Percentiles rank a stretch among this genome's conserved stretches.
These are phyloP conservation scores for Sinopyrophorus schimmeli DNA, from an alignment of 2,888 invertebrate genomes.

Conservation along the genomic window DNA sequence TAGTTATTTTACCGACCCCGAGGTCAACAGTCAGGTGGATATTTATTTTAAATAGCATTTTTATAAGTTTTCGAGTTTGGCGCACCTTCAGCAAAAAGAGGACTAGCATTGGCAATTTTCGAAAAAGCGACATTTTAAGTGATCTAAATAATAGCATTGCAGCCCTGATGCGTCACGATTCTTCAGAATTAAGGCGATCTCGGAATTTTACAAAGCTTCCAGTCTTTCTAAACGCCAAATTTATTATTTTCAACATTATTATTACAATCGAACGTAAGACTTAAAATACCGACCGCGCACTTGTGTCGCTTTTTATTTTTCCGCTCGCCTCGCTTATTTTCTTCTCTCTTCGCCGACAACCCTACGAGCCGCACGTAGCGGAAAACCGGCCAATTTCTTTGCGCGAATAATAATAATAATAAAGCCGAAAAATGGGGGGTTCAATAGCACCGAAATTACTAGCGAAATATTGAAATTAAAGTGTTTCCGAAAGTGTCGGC, in stretches of 20 bases:
- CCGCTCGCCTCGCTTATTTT: too few relatives aligned
- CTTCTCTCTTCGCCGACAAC: too few relatives aligned
- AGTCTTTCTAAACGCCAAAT: conserved; percentile 22
- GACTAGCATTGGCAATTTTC: conserved; percentile 21
- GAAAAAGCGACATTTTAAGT: conserved; percentile 14
- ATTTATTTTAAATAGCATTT: conserved; percentile 16
- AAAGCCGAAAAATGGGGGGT: conserved; percentile 22
- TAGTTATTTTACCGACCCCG: conserved; percentile 21
- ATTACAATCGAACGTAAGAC: conserved; percentile 16
- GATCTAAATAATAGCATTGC: conserved; percentile 14
- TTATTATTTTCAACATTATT: conserved; percentile 15
- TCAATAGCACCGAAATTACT: conserved; percentile 36
- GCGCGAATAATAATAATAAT: conserved; percentile 29
- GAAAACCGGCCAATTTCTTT: too few relatives aligned
- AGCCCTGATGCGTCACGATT: conserved; percentile 20
- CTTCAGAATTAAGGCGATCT: conserved; percentile 3
- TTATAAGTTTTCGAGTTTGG: conserved; percentile 6
- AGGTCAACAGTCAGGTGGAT: conserved; percentile 26
- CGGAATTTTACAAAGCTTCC: conserved; percentile 9
- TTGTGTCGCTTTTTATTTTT: conserved; percentile 20
- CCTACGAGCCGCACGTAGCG: too few relatives aligned
- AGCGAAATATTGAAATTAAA: conserved; percentile 37
- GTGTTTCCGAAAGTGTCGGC: conserved; percentile 30
- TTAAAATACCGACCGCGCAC: conserved; percentile 14
- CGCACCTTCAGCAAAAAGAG: neutral